phyloP scores from a whole-genome alignment of 2,888 invertebrate species.

The Perizoma flavofasciatum region DNA sequence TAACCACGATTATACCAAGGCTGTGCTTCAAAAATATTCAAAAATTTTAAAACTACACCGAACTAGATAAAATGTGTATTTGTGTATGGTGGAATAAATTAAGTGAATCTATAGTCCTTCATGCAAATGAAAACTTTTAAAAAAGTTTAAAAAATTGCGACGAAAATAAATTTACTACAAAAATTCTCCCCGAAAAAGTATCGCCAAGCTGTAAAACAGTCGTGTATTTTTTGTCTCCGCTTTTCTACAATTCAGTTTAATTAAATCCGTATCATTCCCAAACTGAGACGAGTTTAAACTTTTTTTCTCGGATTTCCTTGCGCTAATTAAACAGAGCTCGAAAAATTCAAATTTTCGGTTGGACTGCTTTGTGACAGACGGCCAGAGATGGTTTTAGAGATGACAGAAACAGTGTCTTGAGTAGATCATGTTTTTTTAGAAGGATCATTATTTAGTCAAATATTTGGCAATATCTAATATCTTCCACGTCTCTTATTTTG shows the following conservation, averaged over 20 bases:
- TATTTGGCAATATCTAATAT: too few relatives aligned
- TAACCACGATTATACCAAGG: too few relatives aligned
- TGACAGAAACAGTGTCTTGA: slow-evolving; percentile 17
- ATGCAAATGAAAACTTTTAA: background rate
- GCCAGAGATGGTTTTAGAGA: slow-evolving; percentile 17
- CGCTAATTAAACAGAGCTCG: slow-evolving; percentile 54
- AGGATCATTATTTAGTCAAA: too few relatives aligned
- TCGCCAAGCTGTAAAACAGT: slow-evolving; percentile 27
- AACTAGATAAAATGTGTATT: too few relatives aligned
- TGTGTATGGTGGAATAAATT: too few relatives aligned
- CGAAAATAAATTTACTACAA: slow-evolving; percentile 18
- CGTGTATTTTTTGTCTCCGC: slow-evolving; percentile 43
- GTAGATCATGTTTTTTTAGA: slow-evolving; percentile 1
- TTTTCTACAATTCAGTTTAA: slow-evolving; percentile 53
- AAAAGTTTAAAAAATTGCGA: background rate
- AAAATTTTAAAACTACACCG: too few relatives aligned
- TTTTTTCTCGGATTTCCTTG: slow-evolving; percentile 44
- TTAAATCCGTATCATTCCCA: slow-evolving; percentile 60
- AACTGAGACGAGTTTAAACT: slow-evolving; percentile 42
- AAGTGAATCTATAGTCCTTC: too few relatives aligned
- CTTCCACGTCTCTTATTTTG: too few relatives aligned
- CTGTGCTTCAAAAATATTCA: too few relatives aligned
- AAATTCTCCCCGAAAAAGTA: slow-evolving; percentile 28
- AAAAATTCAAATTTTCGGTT: slow-evolving; percentile 43
- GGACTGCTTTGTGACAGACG: slow-evolving; percentile 32